A percentile compares a stretch with the other conserved stretches of the same genome.
Conservation (phyloP, 2,888 invertebrate species). For the Pterobdella sp. region DNA sequence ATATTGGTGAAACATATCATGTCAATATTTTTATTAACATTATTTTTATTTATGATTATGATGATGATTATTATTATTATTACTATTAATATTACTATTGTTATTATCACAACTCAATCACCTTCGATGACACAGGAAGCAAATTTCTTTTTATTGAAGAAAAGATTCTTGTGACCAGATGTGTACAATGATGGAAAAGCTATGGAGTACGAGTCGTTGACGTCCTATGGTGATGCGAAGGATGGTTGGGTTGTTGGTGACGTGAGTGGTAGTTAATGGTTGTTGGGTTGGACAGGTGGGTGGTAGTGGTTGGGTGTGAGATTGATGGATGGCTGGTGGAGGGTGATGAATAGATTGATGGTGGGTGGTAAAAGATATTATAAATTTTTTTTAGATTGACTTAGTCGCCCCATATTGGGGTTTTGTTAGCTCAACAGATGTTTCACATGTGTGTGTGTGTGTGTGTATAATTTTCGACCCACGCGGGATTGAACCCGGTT, state of each 20-base stretch:
- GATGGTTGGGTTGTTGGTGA: not conserved
- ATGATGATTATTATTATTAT: not conserved
- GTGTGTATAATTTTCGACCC: not conserved
- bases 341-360: not conserved
- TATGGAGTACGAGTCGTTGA: constrained; percentile 72
- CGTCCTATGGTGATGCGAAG: constrained; percentile 57
- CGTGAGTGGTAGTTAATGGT: not conserved
- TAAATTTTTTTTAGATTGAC: not conserved
- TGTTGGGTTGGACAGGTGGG: too few relatives aligned
- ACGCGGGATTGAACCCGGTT: too few relatives aligned
- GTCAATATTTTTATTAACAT: too few relatives aligned
- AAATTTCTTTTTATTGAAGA: constrained; percentile 83
- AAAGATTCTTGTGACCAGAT: constrained; percentile 82
- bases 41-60: too few relatives aligned
- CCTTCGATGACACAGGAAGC: constrained; percentile 88
- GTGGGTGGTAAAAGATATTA: not conserved
- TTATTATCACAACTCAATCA: too few relatives aligned
- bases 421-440: too few relatives aligned
- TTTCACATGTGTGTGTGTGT: not conserved
- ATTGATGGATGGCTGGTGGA: too few relatives aligned
- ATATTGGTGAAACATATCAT: too few relatives aligned
- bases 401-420: too few relatives aligned
- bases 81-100: not conserved
- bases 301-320: too few relatives aligned
- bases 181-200: constrained; percentile 88